These are phyloP conservation scores for Lycaena phlaeas DNA, from an alignment of 2,888 invertebrate genomes.

Conservation along the genomic window DNA sequence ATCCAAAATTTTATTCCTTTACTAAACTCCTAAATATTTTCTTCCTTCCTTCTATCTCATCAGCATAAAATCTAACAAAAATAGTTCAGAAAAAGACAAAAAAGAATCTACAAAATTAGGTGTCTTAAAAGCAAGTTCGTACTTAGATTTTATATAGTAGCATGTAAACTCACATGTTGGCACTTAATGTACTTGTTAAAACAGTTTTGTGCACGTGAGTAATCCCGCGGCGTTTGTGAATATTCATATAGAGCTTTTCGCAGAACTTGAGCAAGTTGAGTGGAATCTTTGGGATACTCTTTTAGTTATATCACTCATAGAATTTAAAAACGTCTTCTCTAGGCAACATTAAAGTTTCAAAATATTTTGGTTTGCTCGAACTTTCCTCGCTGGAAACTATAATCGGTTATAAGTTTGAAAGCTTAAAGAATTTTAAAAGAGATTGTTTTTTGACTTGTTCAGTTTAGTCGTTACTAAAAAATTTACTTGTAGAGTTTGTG, in stretches of 20 bases:
- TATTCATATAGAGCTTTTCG: slow-evolving; percentile 46
- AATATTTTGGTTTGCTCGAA: background rate
- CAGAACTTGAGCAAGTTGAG: slow-evolving; percentile 35
- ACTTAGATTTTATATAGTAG: slow-evolving; percentile 1
- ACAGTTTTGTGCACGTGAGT: slow-evolving; percentile 38
- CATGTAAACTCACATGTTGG: slow-evolving; percentile 20
- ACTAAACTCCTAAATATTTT: no score
- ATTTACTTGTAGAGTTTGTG: no score
- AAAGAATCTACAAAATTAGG: no score
- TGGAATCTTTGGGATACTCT: slow-evolving; percentile 30
- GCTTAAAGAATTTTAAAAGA: slow-evolving; percentile 2
- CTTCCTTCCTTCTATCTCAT: no score
- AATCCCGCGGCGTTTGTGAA: slow-evolving; percentile 46
- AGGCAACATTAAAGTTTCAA: background rate
- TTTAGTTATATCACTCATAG: slow-evolving; percentile 28
- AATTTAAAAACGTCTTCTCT: slow-evolving; percentile 2
- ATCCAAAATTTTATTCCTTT: no score
- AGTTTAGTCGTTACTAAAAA: no score
- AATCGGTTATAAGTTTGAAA: slow-evolving; percentile 1
- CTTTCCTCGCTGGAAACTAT: background rate
- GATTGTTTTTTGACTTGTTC: background rate
- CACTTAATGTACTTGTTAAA: slow-evolving; percentile 40
- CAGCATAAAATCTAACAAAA: no score
- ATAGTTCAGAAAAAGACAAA: no score
- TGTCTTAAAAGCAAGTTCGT: background rate